Evolutionary conservation across 2,888 invertebrate species (phyloP).

Genomic region (Tanaodytes sp.): DNA sequence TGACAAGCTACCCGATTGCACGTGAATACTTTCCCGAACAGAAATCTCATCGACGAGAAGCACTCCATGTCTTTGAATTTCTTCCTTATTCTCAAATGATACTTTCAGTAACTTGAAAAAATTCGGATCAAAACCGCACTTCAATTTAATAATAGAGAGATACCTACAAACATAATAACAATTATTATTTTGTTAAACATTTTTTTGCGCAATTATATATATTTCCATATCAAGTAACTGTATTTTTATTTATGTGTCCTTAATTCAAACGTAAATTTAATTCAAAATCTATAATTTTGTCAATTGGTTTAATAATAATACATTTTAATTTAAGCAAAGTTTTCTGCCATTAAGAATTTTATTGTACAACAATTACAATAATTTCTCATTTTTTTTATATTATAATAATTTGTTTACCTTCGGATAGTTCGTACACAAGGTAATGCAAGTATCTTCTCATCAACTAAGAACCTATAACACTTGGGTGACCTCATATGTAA

Average conservation of each 20-base stretch:
- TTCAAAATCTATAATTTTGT: too few relatives aligned
- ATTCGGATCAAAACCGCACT: background rate
- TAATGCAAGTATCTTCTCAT: slow-evolving; percentile 11
- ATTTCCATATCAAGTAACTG: too few relatives aligned
- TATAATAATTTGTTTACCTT: slow-evolving; percentile 2
- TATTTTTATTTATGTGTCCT: too few relatives aligned
- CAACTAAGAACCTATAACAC: slow-evolving; percentile 7
- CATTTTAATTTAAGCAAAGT: background rate
- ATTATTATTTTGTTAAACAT: too few relatives aligned
- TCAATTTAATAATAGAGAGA: background rate
- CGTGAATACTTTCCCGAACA: background rate
- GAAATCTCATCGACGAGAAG: background rate
- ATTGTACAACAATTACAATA: background rate
- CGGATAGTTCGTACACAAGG: slow-evolving; percentile 7
- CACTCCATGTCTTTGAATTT: slow-evolving; percentile 1
- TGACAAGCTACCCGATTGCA: background rate
- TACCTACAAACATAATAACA: slow-evolving; percentile 3
- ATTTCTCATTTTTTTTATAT: background rate
- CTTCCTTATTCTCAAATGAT: background rate
- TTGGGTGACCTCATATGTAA: slow-evolving; percentile 21
- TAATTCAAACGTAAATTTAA: too few relatives aligned
- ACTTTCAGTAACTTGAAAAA: background rate
- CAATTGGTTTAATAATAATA: too few relatives aligned
- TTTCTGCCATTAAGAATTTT: background rate
- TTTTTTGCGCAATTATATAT: too few relatives aligned